phyloP scores from a whole-genome alignment of 2,113 vertebrate genomes.

The Azemiops feae region DNA sequence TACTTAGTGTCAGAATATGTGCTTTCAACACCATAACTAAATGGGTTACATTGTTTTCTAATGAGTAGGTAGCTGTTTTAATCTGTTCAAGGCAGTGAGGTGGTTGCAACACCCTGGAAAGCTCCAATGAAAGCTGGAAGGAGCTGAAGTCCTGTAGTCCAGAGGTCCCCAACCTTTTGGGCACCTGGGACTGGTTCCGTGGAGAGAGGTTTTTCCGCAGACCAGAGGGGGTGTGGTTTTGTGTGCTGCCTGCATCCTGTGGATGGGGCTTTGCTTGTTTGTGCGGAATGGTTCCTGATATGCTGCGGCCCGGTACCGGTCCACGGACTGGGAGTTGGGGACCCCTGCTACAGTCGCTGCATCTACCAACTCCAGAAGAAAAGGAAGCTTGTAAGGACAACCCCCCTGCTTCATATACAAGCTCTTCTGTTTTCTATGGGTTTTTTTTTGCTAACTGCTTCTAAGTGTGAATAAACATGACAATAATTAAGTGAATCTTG shows the following conservation, averaged over 20 bases:
- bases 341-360: too few relatives aligned
- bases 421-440: not conserved
- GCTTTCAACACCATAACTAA: not conserved
- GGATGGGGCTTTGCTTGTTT: too few relatives aligned
- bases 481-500: not conserved
- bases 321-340: too few relatives aligned
- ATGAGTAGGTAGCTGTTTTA: not conserved
- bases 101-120: not conserved
- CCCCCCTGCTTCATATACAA: not conserved
- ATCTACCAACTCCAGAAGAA: not conserved
- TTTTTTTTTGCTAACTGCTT: not conserved
- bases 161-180: too few relatives aligned
- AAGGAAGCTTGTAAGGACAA: not conserved
- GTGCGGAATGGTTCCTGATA: too few relatives aligned
- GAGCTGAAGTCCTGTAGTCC: not conserved
- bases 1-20: constrained; percentile 2
- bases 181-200: too few relatives aligned
- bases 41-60: not conserved
- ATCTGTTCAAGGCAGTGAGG: not conserved
- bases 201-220: too few relatives aligned
- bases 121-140: not conserved
- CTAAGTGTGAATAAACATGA: not conserved
- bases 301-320: too few relatives aligned
- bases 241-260: too few relatives aligned
- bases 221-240: too few relatives aligned